phyloP scores from a whole-genome alignment of 2,797 vertebrate species.

The Acanthurus tractus region DNA sequence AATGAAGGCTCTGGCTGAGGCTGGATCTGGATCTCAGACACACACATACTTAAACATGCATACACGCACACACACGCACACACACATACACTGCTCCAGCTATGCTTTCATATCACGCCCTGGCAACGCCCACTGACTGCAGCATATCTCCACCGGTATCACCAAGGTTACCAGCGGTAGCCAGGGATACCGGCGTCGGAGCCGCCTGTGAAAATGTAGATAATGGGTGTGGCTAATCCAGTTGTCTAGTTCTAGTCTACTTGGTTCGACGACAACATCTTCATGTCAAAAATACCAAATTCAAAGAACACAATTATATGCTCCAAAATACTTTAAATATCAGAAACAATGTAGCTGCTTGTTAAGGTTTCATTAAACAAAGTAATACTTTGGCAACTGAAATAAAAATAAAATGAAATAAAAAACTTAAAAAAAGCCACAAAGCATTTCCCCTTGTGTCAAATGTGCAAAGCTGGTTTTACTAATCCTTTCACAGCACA shows the following conservation, averaged over 20 bases:
- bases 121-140: slow-evolving; percentile 82
- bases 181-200: slow-evolving; percentile 76
- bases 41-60: slow-evolving; percentile 41
- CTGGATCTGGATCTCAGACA: slow-evolving; percentile 59
- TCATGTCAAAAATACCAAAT: slow-evolving; percentile 24
- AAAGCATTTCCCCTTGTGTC: not conserved
- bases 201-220: slow-evolving; percentile 71
- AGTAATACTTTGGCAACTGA: not conserved
- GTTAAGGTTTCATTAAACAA: not conserved
- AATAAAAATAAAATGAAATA: not conserved
- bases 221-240: slow-evolving; percentile 71
- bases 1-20: slow-evolving; percentile 73
- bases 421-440: slow-evolving; percentile 5
- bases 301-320: slow-evolving; percentile 4
- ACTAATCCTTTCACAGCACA: slow-evolving; percentile 8
- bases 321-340: not conserved
- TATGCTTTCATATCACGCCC: slow-evolving; percentile 85
- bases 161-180: slow-evolving; percentile 84
- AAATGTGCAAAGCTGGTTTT: slow-evolving; percentile 28
- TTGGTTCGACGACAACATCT: slow-evolving; percentile 41
- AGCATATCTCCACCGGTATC: slow-evolving; percentile 83
- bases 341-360: not conserved
- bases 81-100: slow-evolving; percentile 52
- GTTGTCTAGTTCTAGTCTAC: slow-evolving; percentile 32
- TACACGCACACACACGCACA: slow-evolving; percentile 32